Evolutionary conservation across 2,888 invertebrate genomes (phyloP).

Genomic region (Chaitophorus viminalis): DNA sequence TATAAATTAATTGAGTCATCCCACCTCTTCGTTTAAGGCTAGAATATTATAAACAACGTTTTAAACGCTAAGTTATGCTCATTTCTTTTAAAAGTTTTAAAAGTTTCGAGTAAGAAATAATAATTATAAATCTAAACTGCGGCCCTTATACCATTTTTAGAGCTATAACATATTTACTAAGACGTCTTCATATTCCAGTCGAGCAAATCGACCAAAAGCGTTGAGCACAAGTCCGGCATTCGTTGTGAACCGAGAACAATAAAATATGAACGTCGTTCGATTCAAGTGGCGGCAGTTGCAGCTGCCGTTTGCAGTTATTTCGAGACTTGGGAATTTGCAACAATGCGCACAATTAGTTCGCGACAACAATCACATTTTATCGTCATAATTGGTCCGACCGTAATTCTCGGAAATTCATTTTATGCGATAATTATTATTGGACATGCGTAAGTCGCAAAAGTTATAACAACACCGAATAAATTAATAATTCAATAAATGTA

Average conservation of each 20-base stretch:
- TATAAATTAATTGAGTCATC: too few relatives aligned
- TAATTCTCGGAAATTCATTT: slow-evolving; percentile 1
- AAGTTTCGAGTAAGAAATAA: not conserved
- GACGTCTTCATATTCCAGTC: not conserved
- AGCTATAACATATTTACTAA: not conserved
- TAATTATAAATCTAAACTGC: not conserved
- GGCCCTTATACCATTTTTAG: not conserved
- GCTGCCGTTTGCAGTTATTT: not conserved
- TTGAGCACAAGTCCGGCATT: not conserved
- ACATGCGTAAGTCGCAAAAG: not conserved
- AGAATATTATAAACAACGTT: not conserved
- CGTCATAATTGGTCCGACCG: not conserved
- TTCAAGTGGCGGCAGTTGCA: not conserved
- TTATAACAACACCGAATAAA: not conserved
- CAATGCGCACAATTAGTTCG: not conserved
- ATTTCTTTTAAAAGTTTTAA: too few relatives aligned
- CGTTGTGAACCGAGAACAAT: not conserved
- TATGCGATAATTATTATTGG: not conserved
- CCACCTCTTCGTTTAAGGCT: not conserved
- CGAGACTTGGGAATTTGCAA: not conserved
- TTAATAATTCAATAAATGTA: not conserved
- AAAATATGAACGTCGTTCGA: not conserved
- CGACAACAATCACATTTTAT: slow-evolving; percentile 19
- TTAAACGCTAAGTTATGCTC: not conserved
- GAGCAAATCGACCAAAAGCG: not conserved